Conservation (phyloP, 53 echinoderm and acorn worm species). For the Luidia sarsii region DNA sequence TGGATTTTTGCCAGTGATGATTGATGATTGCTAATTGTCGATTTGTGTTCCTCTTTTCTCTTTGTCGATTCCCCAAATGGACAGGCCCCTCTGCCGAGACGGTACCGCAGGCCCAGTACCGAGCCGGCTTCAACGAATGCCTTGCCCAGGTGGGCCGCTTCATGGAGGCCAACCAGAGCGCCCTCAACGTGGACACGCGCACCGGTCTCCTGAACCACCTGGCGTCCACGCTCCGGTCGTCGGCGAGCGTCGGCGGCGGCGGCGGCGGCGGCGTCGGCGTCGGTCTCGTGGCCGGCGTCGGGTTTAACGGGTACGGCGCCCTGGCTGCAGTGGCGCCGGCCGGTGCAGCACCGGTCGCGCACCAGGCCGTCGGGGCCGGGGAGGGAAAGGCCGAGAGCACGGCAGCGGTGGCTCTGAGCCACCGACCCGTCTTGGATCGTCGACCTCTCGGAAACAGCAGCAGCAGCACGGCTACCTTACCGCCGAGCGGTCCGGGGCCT, state of each 20-base stretch:
- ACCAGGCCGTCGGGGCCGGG: conserved; percentile 1
- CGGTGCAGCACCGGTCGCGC: too few relatives aligned
- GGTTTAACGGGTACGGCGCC: background rate
- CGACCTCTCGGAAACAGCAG: too few relatives aligned
- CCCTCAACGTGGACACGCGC: conserved; percentile 76
- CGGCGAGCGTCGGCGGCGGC: background rate
- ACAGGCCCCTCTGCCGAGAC: conserved; percentile 15
- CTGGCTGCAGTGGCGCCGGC: background rate
- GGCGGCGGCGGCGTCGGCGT: background rate
- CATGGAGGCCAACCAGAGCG: conserved; percentile 68
- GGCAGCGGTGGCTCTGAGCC: background rate
- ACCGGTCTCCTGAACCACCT: conserved; percentile 82
- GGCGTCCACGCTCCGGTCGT: conserved; percentile 27
- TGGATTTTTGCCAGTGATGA: too few relatives aligned
- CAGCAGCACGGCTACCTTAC: too few relatives aligned
- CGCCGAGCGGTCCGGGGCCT: background rate
- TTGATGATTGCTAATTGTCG: too few relatives aligned
- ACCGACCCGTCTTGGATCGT: background rate
- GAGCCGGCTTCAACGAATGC: conserved; percentile 95
- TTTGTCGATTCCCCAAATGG: background rate
- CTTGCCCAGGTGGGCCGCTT: conserved; percentile 79
- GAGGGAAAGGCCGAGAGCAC: conserved; percentile 1
- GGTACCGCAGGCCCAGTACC: conserved; percentile 59
- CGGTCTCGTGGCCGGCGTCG: background rate
- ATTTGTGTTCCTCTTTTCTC: too few relatives aligned